Evolutionary conservation across 2,888 invertebrate species (phyloP), one percentile per base, ranked within the genome.

Genomic region (Hesperia comma): DNA sequence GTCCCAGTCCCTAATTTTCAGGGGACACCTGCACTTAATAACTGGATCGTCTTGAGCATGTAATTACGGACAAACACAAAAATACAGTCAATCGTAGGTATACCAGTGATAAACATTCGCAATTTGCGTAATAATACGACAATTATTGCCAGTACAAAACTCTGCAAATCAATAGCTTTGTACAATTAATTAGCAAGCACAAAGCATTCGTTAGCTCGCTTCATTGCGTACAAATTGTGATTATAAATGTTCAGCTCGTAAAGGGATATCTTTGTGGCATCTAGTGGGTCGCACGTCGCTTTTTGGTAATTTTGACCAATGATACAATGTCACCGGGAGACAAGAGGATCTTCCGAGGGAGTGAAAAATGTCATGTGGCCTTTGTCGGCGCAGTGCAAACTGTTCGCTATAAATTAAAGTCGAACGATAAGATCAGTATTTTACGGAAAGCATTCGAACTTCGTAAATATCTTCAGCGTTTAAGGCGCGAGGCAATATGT

Each of bases 351-450:
- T 46, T 66, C 33, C 33, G 66, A 37, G 41, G 32, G 40, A 56
- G 40, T 67, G 67, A 67, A 62, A 67, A 67, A 67, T 62, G 56
- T 57, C 57, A 43, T n/a, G 15, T 51, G 2, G 10, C 57, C 56
- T 67, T 67, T 67, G 67, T 61, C 67, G 67, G 67, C 40, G 32
- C 40, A 51, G 40, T 26, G 67, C 53, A 43, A 57, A 64, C 69
- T 69, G 70, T 53, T 63, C 21, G 40, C 54, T 58, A 67, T 70
- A 67, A 69, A 67, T 69, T 67, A 70, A 69, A 58, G 69, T 63
- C 67, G 32, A 14, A 6, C 33, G 70, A 70, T 70, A 70, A 64
- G 61, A 67, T 70, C 70, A 67, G 51, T 61, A 56, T 63, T 70
- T 70, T 67, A 54, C 55, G 58, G 64, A 61, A 61, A 67, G 33